Evolutionary conservation across 2,113 vertebrate species (phyloP).

Genomic region (Romanogobio albipinnatus): DNA sequence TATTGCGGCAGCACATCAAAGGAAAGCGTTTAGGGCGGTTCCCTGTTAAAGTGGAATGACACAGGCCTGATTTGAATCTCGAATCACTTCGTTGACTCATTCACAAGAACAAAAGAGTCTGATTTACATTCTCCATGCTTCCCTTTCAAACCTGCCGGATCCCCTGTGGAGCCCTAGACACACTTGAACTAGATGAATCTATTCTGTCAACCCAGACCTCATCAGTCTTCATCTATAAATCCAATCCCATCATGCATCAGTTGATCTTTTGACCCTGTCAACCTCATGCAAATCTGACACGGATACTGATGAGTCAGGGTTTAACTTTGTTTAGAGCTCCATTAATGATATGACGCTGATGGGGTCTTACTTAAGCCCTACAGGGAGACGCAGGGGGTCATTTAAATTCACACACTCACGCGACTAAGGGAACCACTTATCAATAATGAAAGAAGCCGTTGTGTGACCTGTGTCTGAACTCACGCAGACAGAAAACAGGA

Average conservation of each 20-base stretch:
- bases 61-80: slow-evolving; percentile 13
- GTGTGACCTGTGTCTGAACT: slow-evolving; percentile 38
- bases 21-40: not conserved
- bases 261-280: slow-evolving; percentile 29
- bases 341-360: not conserved
- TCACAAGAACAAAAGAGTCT: not conserved
- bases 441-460: slow-evolving; percentile 28
- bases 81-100: not conserved
- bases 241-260: not conserved
- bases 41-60: not conserved
- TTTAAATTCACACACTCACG: slow-evolving; percentile 27
- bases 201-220: slow-evolving; percentile 2
- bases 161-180: not conserved
- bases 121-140: not conserved
- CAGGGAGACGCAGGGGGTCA: slow-evolving; percentile 26
- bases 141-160: slow-evolving; percentile 13
- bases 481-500: slow-evolving; percentile 15
- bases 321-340: slow-evolving; percentile 1
- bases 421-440: slow-evolving; percentile 6
- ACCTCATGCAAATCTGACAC: slow-evolving; percentile 14
- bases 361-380: slow-evolving; percentile 15
- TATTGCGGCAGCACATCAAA: slow-evolving; percentile 4
- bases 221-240: not conserved
- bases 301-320: not conserved
- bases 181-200: not conserved